Evolutionary conservation across 37 sponge, comb jelly and placozoan species (phyloP), one percentile per base, ranked within the genome.

Genomic region (Aplysina aerophoba): DNA sequence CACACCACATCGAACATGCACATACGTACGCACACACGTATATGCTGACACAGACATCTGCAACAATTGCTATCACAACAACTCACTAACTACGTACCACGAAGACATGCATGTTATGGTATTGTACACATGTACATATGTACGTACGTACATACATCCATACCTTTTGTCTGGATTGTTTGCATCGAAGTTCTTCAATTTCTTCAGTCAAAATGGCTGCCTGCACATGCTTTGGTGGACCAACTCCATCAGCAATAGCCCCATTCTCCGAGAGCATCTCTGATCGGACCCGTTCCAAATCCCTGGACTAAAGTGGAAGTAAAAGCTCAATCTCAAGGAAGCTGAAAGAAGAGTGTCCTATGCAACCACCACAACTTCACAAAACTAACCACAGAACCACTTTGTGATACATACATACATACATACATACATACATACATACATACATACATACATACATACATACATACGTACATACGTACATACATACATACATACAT

Each of bases 191-290:
- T 11, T 85, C 89, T 40, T 88, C 88, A 35, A 94, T 53, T n/a
- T 85, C 69, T 24, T 50, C 81, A 54, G 82, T 56, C 27, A 94
- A 53, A 35, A 81, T 79, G 16, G 85, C 24, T 16, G 79, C 39
- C 25, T 34, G 54, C 34, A 91, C 91, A 91, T 90, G 86, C 62
- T 71, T 89, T 25, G 89, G 89, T 27, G n/a, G 56, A 38, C 74
- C 61, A 69, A 38, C n/a, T 54, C n/a, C 44, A 59, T 54, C 79
- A 55, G 59, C 3, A 38, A 11, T 37, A 50, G 61, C 17, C 61
- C 30, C 71, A 31, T 4, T 30, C 34, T 69, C 50, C 8, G 50
- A 3, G 50, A 44, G 31, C 71, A 69, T n/a, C 34, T 69, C 71
- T 30, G 34, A 30, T 5, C 27, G 17, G 34, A 35, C 71, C 19